Evolutionary conservation across 2,797 vertebrate species (phyloP).

Genomic region (Helostoma temminkii): DNA sequence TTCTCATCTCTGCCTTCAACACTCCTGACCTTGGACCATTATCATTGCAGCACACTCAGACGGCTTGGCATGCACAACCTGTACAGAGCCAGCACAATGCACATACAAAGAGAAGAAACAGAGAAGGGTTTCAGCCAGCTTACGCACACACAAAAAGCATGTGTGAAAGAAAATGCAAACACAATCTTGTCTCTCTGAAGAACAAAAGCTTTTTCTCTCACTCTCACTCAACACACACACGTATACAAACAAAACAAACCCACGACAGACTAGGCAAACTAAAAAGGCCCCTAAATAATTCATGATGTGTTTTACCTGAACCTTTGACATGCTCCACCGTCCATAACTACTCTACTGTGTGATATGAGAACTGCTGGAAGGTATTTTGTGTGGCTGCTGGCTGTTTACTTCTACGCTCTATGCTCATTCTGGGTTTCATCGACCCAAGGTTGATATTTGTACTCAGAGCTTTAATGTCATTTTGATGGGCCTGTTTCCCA

Average conservation of each 20-base stretch:
- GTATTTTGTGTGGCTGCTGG: constrained; percentile 20
- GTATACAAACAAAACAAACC: constrained; percentile 42
- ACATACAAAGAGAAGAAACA: constrained; percentile 50
- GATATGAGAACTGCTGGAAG: constrained; percentile 12
- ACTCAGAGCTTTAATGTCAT: constrained; percentile 49
- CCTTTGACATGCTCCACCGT: constrained; percentile 39
- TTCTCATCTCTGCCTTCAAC: constrained; percentile 73
- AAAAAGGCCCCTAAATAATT: constrained; percentile 64
- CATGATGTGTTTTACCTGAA: constrained; percentile 50
- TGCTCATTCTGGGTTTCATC: constrained; percentile 20
- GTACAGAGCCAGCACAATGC: constrained; percentile 43
- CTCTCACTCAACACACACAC: constrained; percentile 24
- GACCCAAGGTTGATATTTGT: constrained; percentile 41
- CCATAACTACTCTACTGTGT: constrained; percentile 37
- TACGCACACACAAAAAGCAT: constrained; percentile 24
- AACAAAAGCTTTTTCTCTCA: constrained; percentile 52
- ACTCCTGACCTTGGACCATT: constrained; percentile 79
- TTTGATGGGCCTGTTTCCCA: constrained; percentile 42
- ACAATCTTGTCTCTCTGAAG: constrained; percentile 50
- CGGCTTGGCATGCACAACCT: constrained; percentile 61
- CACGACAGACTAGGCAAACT: constrained; percentile 34
- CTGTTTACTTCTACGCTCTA: constrained; percentile 28
- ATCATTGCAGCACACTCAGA: constrained; percentile 67
- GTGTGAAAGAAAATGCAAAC: constrained; percentile 37
- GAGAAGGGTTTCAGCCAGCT: constrained; percentile 27